phyloP scores from a whole-genome alignment of 2,113 vertebrate genomes.

The Malaclemys terrapin region DNA sequence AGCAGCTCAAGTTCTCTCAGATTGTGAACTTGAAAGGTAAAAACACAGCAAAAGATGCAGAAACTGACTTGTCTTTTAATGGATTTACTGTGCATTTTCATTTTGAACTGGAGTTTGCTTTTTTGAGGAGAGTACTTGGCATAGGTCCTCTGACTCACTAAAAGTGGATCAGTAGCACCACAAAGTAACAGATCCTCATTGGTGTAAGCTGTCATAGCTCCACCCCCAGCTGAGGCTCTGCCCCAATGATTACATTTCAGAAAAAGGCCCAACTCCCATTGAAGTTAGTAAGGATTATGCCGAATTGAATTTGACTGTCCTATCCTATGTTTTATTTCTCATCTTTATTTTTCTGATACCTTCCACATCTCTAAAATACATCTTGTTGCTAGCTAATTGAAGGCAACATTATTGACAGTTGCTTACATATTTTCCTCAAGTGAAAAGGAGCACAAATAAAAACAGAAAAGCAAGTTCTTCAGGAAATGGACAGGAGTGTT shows the following conservation, averaged over 20 bases:
- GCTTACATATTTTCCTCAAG: background rate
- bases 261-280: background rate
- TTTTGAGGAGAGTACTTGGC: background rate
- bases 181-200: background rate
- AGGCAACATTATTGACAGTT: background rate
- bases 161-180: background rate
- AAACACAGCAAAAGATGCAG: background rate
- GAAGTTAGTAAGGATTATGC: fast-evolving
- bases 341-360: background rate
- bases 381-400: background rate
- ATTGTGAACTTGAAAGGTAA: constrained; percentile 99
- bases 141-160: background rate
- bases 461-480: background rate
- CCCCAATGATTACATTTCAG: background rate
- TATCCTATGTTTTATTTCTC: background rate
- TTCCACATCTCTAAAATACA: background rate
- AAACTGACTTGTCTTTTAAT: background rate
- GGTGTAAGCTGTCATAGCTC: background rate
- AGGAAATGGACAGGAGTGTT: background rate
- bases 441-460: background rate
- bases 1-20: constrained; percentile 98
- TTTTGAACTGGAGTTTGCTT: background rate
- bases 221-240: background rate
- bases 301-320: background rate
- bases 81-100: background rate